These are phyloP conservation scores for Helobdella robusta DNA, from an alignment of 2,888 invertebrate species.

Conservation along the genomic window DNA sequence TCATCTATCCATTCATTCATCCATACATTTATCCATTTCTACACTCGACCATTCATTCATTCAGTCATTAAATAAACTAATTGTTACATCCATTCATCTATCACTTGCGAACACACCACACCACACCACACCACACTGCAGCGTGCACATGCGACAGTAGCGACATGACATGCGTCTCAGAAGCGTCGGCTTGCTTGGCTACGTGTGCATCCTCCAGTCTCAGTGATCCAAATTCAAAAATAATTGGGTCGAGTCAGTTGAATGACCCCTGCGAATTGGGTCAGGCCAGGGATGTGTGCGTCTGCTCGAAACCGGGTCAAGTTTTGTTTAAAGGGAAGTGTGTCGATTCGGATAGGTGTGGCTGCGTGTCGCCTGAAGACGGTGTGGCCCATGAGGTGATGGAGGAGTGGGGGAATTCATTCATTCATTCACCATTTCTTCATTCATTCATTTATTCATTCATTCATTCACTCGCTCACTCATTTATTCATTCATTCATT, in stretches of 20 bases:
- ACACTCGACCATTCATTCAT: too few species aligned
- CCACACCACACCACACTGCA: too few species aligned
- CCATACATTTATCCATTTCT: too few species aligned
- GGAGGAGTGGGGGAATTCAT: too few species aligned
- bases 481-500: too few species aligned
- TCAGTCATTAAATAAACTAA: too few species aligned
- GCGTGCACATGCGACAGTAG: constrained; percentile 6
- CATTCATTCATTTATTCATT: too few species aligned
- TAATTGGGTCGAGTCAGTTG: neutral
- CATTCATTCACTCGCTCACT: too few species aligned
- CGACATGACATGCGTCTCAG: constrained; percentile 4
- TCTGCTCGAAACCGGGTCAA: neutral
- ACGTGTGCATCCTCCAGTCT: constrained; percentile 9
- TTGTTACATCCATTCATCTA: neutral
- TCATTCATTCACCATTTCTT: too few species aligned
- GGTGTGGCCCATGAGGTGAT: neutral
- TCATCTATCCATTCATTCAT: too few species aligned
- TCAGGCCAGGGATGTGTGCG: neutral
- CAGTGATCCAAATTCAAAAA: neutral
- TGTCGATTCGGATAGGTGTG: constrained; percentile 1
- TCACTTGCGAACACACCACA: neutral
- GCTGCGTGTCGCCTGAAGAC: constrained; percentile 1
- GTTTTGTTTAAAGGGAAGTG: constrained; percentile 12
- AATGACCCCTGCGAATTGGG: neutral
- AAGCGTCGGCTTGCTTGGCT: neutral